Base-by-base conservation (phyloP, 35 echinoderm and acorn worm genomes). In the Apostichopus parvimensis region DNA sequence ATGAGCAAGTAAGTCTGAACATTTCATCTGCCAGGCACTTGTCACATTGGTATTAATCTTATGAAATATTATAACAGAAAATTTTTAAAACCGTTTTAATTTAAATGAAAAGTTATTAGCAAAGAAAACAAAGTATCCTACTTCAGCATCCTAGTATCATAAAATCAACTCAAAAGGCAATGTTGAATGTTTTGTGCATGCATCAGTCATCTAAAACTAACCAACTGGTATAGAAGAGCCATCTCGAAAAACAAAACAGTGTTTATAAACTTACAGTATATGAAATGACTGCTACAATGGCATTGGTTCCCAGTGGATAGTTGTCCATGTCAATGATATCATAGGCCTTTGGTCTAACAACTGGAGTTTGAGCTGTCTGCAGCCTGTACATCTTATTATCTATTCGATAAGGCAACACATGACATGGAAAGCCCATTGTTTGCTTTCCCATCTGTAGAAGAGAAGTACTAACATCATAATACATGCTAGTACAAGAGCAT, bases 381-480 rank as follows among this genome's bases (percentile, higher is more conserved):
- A 96, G 93, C 45, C 88, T 78, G 77, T 99, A 99, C 94, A 99
- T 94, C 91, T 99, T 99, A 78, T 99, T 91, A 70, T 99, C 97
- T 9, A 77, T 93, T 4, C 95, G 91, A 78, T 93, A 94, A 20
- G 80, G 89, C 0, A 94, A 28, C 0, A 92, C 92, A 70, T 99
- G 92, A n/a, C 81, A 94, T 4, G 95, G 97, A 28, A 93, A 87
- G 1, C 97, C 97, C 97, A 99, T 99, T 14, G 97, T 99, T 82
- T 99, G 97, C 75, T 99, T 99, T 25, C 97, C 97, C 97, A 99
- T 99, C 97, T 99, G 95, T 55, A 92, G 90, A 57, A 14, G 86
- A 24, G 59, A 17, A 14, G 73, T 52, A 70, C 0, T 12, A 66
- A 9, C 23, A 66, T 14, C 59, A 12, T 87, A 45, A 45, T 45